Percentiles rank a stretch among this genome's conserved stretches.
phyloP scores from a whole-genome alignment of 2,797 vertebrate species.

The Lithobates pipiens region DNA sequence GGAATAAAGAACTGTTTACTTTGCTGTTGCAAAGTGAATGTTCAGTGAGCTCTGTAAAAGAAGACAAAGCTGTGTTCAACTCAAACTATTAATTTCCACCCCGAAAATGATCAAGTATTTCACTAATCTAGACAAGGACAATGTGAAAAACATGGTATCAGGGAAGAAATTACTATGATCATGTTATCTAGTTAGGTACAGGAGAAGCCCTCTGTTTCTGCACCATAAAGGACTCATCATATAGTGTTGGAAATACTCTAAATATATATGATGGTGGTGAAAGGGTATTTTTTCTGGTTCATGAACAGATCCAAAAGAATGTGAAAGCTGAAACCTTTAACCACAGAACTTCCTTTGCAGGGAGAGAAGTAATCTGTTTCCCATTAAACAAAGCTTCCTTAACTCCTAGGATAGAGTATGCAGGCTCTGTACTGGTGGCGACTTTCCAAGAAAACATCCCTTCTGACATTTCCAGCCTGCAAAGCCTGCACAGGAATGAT shows the following conservation, averaged over 20 bases:
- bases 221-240: constrained; percentile 54
- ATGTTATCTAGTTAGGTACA: constrained; percentile 25
- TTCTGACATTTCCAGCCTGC: constrained; percentile 59
- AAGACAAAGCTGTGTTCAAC: no score
- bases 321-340: constrained; percentile 82
- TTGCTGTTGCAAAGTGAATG: no score
- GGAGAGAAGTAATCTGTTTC: constrained; percentile 79
- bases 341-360: constrained; percentile 74
- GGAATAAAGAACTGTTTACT: no score
- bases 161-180: constrained; percentile 1
- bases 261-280: constrained; percentile 59
- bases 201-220: constrained; percentile 16
- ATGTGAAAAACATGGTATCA: neutral
- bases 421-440: constrained; percentile 68
- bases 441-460: constrained; percentile 60
- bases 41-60: no score
- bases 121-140: neutral
- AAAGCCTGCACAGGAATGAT: constrained; percentile 47
- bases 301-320: constrained; percentile 71
- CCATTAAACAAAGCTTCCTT: constrained; percentile 79
- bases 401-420: constrained; percentile 81
- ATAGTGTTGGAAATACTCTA: constrained; percentile 48
- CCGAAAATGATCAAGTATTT: no score
- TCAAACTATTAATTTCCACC: no score
- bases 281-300: constrained; percentile 60